Percentiles rank a stretch among this genome's conserved stretches.
Evolutionary conservation across 2,888 invertebrate species (phyloP).

Genomic region (Lithophane socia): DNA sequence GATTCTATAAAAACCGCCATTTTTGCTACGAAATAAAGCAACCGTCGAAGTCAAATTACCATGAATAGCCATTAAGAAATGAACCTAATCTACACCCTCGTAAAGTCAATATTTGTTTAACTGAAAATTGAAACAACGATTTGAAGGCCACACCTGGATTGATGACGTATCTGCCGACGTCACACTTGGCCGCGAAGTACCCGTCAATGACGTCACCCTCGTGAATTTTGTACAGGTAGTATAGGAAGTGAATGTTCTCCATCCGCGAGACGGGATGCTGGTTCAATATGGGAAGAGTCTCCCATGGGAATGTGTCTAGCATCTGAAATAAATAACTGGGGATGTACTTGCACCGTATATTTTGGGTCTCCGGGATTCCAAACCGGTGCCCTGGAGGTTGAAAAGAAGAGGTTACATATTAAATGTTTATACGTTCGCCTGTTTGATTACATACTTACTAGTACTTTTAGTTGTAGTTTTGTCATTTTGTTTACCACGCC

Average conservation of each 20-base stretch:
- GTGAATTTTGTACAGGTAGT: constrained; percentile 91
- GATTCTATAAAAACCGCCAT: not conserved
- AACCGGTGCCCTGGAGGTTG: too few relatives aligned
- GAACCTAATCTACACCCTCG: not conserved
- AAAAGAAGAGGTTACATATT: too few relatives aligned
- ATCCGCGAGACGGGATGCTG: constrained; percentile 93
- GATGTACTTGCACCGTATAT: too few relatives aligned
- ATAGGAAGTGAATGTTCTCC: constrained; percentile 93
- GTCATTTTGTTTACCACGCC: too few relatives aligned
- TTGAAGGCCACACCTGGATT: constrained; percentile 91
- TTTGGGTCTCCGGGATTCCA: too few relatives aligned
- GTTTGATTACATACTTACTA: too few relatives aligned
- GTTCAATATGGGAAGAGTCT: constrained; percentile 92
- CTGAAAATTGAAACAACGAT: not conserved
- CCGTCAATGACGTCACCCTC: constrained; percentile 90
- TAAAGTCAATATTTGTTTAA: not conserved
- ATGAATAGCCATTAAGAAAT: not conserved
- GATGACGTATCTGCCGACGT: constrained; percentile 91
- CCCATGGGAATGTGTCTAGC: constrained; percentile 95
- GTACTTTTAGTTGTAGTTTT: too few relatives aligned
- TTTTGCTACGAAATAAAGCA: not conserved
- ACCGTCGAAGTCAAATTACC: too few relatives aligned
- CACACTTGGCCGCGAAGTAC: constrained; percentile 86
- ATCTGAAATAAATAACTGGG: constrained; percentile 83
- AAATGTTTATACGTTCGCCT: too few relatives aligned